A percentile compares a stretch with the other conserved stretches of the same genome.
phyloP scores from a whole-genome alignment of 2,113 vertebrate species.

The Rhinolophus sinicus region DNA sequence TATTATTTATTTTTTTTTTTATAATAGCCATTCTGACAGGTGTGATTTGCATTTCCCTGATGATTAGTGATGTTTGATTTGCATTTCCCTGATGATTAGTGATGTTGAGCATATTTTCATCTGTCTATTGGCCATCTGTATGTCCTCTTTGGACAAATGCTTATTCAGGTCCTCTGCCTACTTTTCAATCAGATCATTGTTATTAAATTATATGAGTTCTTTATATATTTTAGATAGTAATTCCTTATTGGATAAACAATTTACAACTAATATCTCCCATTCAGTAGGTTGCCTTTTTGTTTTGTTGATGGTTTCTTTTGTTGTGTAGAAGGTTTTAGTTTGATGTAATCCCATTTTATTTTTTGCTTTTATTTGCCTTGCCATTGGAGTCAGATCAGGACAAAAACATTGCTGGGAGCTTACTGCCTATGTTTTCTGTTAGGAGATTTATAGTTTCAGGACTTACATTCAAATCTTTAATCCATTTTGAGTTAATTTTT shows the following conservation, averaged over 20 bases:
- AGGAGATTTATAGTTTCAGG: no score
- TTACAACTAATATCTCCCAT: not conserved
- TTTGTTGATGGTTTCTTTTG: no score
- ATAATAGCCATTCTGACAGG: not conserved
- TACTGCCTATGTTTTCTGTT: not conserved
- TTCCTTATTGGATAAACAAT: not conserved
- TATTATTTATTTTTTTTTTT: not conserved
- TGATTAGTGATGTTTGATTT: not conserved
- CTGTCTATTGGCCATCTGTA: not conserved
- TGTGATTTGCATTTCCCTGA: not conserved
- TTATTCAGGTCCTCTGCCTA: not conserved
- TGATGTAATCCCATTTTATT: no score
- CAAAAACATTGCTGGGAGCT: not conserved
- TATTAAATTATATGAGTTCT: not conserved
- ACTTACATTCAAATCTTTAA: no score
- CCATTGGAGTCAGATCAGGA: not conserved
- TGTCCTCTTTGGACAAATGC: not conserved
- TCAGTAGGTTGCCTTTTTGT: not conserved
- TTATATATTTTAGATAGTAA: not conserved
- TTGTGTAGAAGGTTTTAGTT: no score
- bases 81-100: not conserved
- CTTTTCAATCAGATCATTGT: not conserved
- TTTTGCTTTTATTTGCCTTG: not conserved
- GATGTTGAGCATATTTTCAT: not conserved
- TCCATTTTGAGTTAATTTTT: no score